These are phyloP conservation scores for Xestia sexstrigata DNA, from an alignment of 2,888 invertebrate genomes.

Conservation along the genomic window DNA sequence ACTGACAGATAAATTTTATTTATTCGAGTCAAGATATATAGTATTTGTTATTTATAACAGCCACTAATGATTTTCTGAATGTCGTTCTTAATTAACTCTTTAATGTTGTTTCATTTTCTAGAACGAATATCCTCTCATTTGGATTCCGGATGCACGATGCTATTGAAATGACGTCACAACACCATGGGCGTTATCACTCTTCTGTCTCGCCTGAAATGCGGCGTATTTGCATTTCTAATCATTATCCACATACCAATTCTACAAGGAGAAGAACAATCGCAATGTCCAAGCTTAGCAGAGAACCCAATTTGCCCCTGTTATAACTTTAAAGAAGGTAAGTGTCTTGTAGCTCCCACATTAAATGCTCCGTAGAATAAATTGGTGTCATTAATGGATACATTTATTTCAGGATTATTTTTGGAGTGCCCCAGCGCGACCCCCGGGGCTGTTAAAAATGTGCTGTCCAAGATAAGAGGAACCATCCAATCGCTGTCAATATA, in stretches of 20 bases:
- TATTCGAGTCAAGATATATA: slow-evolving; percentile 22
- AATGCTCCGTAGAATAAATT: slow-evolving; percentile 11
- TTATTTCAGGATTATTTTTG: slow-evolving; percentile 93
- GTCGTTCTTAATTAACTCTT: slow-evolving; percentile 4
- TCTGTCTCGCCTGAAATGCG: slow-evolving; percentile 84
- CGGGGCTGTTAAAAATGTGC: slow-evolving; percentile 93
- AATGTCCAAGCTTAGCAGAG: slow-evolving; percentile 94
- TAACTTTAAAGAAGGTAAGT: slow-evolving; percentile 96
- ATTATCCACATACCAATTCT: slow-evolving; percentile 88
- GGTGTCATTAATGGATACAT: slow-evolving; percentile 43
- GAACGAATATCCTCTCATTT: slow-evolving; percentile 60
- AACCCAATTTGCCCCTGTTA: slow-evolving; percentile 97
- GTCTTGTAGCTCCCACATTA: background rate
- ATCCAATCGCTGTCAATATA: slow-evolving; percentile 97
- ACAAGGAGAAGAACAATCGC: slow-evolving; percentile 89
- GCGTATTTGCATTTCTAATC: slow-evolving; percentile 90
- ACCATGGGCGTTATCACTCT: slow-evolving; percentile 85
- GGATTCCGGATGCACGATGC: slow-evolving; percentile 84
- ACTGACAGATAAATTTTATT: slow-evolving; percentile 33
- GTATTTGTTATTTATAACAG: slow-evolving; percentile 5
- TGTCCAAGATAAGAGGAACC: slow-evolving; percentile 92
- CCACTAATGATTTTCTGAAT: slow-evolving; percentile 18
- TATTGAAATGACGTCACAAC: slow-evolving; percentile 87
- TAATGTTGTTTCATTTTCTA: slow-evolving; percentile 61
- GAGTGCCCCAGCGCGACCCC: slow-evolving; percentile 97